Percentiles rank a stretch among this genome's conserved stretches.
Conservation (phyloP, 1,140 invertebrate genomes). For the Drosophila virilis region DNA sequence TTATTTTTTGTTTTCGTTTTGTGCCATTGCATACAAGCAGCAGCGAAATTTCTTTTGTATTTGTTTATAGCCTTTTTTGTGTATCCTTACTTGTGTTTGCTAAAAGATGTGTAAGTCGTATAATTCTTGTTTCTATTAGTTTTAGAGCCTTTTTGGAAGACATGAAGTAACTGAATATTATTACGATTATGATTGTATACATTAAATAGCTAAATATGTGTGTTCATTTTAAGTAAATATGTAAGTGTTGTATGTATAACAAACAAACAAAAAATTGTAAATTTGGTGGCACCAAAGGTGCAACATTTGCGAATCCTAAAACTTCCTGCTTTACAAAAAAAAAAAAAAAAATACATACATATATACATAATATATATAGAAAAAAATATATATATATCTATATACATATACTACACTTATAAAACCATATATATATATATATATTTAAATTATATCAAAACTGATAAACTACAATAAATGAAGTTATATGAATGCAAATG, state of each 20-base stretch:
- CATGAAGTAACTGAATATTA: constrained; percentile 80
- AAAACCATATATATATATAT: constrained; percentile 51
- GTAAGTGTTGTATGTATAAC: constrained; percentile 77
- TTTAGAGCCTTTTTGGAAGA: constrained; percentile 65
- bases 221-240: constrained; percentile 78
- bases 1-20: constrained; percentile 59
- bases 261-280: constrained; percentile 53
- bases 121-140: constrained; percentile 64
- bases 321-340: constrained; percentile 80
- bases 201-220: constrained; percentile 81
- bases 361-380: constrained; percentile 60
- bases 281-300: constrained; percentile 75
- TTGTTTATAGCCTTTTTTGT: constrained; percentile 5
- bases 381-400: constrained; percentile 45
- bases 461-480: constrained; percentile 74
- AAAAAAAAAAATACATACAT: constrained; percentile 56
- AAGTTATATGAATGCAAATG: constrained; percentile 66
- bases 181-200: constrained; percentile 67
- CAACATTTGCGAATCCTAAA: constrained; percentile 76
- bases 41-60: constrained; percentile 38
- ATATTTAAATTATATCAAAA: constrained; percentile 70
- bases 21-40: constrained; percentile 67
- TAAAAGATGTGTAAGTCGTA: constrained; percentile 39
- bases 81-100: constrained; percentile 31
- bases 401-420: constrained; percentile 49